Conservation (phyloP, 2,113 vertebrate species). For the Marmota flaviventris region DNA sequence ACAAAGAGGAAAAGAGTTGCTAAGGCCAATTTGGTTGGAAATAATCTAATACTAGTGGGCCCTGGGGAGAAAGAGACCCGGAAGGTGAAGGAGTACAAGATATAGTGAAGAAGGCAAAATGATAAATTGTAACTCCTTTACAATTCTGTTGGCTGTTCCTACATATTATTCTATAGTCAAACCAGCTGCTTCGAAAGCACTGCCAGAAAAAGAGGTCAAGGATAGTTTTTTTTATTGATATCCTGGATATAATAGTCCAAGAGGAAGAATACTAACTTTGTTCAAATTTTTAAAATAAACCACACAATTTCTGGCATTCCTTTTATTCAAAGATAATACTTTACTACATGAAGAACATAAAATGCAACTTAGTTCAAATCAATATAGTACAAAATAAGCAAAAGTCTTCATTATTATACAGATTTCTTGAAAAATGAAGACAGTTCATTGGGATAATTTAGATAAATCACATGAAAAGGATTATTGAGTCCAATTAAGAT, state of each 20-base stretch:
- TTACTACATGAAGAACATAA: neutral
- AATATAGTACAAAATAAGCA: neutral
- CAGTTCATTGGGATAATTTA: neutral
- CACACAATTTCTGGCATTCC: neutral
- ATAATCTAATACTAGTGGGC: neutral
- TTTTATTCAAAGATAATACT: neutral
- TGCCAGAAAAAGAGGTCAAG: neutral
- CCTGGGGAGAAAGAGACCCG: neutral
- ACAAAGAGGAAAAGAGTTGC: neutral
- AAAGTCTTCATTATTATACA: constrained; percentile 2
- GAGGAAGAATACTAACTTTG: neutral
- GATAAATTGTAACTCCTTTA: neutral
- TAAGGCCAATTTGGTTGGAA: neutral
- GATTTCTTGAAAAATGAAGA: constrained; percentile 7
- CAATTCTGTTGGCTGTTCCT: neutral
- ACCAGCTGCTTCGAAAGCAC: neutral
- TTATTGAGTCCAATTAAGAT: constrained; percentile 14
- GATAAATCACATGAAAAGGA: constrained; percentile 33
- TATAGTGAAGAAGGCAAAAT: neutral
- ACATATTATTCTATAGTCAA: neutral
- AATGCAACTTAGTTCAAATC: neutral
- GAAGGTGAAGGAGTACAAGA: neutral
- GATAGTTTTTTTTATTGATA: neutral
- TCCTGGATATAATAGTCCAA: neutral
- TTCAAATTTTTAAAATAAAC: neutral